These are phyloP conservation scores for Nymphalis polychloros DNA, from an alignment of 2,888 invertebrate genomes.

Conservation along the genomic window DNA sequence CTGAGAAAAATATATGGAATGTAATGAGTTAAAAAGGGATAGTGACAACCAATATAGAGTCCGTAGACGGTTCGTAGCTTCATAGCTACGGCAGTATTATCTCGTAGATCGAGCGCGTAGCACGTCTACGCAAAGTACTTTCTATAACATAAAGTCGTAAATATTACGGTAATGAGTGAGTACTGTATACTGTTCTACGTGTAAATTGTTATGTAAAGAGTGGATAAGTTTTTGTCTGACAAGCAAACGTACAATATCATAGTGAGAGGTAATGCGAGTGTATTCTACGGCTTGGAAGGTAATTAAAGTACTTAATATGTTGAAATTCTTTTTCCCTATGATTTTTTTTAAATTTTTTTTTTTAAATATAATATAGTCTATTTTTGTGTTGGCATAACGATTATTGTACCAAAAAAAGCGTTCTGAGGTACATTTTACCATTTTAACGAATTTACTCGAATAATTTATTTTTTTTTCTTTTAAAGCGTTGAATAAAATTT, in stretches of 20 bases:
- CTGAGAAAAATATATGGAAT: slow-evolving; percentile 47
- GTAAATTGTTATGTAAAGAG: slow-evolving; percentile 75
- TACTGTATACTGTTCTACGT: slow-evolving; percentile 47
- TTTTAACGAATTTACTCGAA: no score
- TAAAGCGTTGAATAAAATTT: no score
- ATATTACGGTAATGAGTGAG: slow-evolving; percentile 51
- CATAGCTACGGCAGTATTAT: slow-evolving; percentile 62
- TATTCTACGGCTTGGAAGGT: slow-evolving; percentile 73
- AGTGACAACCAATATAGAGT: slow-evolving; percentile 39
- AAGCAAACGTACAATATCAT: slow-evolving; percentile 78
- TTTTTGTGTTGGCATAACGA: no score
- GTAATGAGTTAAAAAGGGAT: slow-evolving; percentile 41
- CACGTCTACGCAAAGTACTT: slow-evolving; percentile 55
- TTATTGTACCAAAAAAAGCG: no score
- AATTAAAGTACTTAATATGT: slow-evolving; percentile 13
- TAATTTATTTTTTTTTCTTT: no score
- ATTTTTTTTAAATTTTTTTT: background rate
- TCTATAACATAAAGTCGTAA: slow-evolving; percentile 35
- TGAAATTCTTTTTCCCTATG: background rate
- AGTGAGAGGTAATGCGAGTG: slow-evolving; percentile 74
- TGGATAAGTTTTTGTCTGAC: slow-evolving; percentile 74
- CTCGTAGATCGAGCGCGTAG: slow-evolving; percentile 63
- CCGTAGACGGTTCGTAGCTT: slow-evolving; percentile 52
- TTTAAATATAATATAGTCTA: no score
- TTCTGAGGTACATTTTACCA: no score